Conservation (phyloP, 2,113 vertebrate species). For the Potamarius usumacintae region DNA sequence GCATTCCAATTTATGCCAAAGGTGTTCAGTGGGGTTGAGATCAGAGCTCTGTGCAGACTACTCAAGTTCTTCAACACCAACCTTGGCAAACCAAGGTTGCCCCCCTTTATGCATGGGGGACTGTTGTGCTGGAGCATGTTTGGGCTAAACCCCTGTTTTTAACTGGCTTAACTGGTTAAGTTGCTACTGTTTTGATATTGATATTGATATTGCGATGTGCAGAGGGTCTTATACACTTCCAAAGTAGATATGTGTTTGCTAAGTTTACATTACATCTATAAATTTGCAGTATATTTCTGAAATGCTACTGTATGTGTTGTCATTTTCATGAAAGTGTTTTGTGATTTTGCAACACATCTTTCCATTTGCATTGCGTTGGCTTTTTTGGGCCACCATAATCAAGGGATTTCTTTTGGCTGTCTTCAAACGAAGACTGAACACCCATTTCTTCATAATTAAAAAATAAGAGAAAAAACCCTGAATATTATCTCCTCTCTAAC, state of each 20-base stretch:
- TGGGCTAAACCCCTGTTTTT: not conserved
- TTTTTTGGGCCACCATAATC: not conserved
- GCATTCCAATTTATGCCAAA: not conserved
- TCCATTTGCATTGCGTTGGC: not conserved
- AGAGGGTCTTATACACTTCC: not conserved
- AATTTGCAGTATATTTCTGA: not conserved
- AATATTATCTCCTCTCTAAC: not conserved
- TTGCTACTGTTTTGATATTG: not conserved
- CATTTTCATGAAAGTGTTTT: not conserved
- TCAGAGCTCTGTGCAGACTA: not conserved
- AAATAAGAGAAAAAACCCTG: not conserved
- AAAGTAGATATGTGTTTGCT: not conserved
- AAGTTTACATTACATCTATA: not conserved
- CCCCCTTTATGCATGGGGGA: not conserved
- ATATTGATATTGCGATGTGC: not conserved
- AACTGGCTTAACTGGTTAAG: not conserved
- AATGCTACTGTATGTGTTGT: not conserved
- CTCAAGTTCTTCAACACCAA: not conserved
- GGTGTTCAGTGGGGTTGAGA: not conserved
- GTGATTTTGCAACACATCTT: not conserved
- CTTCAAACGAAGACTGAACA: not conserved
- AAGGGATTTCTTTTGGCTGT: constrained; percentile 8
- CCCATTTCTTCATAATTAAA: constrained; percentile 7
- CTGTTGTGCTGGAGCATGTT: not conserved
- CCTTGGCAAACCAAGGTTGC: not conserved